These are phyloP conservation scores for Strix aluco DNA, from an alignment of 2,113 vertebrate genomes.

Conservation along the genomic window DNA sequence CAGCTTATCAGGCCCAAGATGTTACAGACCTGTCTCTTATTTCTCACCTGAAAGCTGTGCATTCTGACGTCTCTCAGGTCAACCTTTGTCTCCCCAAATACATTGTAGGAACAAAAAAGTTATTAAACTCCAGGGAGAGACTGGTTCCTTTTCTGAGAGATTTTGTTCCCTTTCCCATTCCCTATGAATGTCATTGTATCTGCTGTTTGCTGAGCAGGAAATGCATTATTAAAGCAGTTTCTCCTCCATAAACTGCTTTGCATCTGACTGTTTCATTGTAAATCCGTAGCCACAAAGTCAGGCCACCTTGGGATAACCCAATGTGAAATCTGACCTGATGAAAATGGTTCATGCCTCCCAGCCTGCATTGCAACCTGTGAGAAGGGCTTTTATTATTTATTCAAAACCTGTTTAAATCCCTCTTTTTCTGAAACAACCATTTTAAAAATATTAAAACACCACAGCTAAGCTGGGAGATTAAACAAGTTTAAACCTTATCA, in stretches of 20 bases:
- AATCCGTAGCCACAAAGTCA: constrained; percentile 55
- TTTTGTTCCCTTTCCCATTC: constrained; percentile 11
- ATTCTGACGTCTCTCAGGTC: neutral
- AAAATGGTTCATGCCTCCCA: constrained; percentile 49
- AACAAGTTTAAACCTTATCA: constrained; percentile 68
- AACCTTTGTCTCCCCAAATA: neutral
- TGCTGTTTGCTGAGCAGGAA: constrained; percentile 65
- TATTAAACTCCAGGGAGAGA: constrained; percentile 33
- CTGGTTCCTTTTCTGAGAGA: neutral
- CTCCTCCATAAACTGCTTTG: constrained; percentile 60
- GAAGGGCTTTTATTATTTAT: constrained; percentile 68
- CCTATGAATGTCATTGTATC: constrained; percentile 38
- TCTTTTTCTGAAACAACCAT: constrained; percentile 55
- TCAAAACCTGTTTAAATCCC: constrained; percentile 70
- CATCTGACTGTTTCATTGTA: constrained; percentile 51
- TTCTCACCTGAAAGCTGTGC: neutral
- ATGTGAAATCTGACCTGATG: constrained; percentile 53
- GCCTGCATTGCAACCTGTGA: constrained; percentile 53
- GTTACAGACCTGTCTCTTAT: neutral
- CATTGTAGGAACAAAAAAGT: neutral
- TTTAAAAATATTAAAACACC: constrained; percentile 74
- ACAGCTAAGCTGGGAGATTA: constrained; percentile 72
- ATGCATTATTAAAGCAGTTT: constrained; percentile 67
- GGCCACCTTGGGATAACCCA: constrained; percentile 66
- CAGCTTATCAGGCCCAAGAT: neutral